Evolutionary conservation across 2,113 vertebrate genomes (phyloP).

Genomic region (Garra rufa): DNA sequence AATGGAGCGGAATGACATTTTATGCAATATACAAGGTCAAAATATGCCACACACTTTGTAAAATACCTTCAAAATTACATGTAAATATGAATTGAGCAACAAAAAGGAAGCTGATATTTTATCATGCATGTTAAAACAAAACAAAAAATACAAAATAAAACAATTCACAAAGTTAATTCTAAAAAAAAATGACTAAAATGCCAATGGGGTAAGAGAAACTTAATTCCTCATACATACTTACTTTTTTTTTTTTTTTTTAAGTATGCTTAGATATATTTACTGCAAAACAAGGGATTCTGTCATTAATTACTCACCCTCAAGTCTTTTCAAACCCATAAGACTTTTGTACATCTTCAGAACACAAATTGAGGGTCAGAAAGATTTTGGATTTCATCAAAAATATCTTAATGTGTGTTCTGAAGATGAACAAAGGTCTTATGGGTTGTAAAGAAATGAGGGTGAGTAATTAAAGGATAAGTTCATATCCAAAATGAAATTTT

Average conservation of each 20-base stretch:
- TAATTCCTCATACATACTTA: neutral
- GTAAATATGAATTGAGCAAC: neutral
- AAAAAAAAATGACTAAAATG: neutral
- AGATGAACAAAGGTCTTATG: too few relatives aligned
- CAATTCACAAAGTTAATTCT: neutral
- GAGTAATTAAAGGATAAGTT: too few relatives aligned
- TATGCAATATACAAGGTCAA: constrained; percentile 15
- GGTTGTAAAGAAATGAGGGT: too few relatives aligned
- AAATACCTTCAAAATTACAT: neutral
- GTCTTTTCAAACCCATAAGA: too few relatives aligned
- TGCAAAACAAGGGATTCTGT: neutral
- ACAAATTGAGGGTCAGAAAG: too few relatives aligned
- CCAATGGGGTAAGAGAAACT: neutral
- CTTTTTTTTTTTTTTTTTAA: too few relatives aligned
- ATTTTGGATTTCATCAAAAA: too few relatives aligned
- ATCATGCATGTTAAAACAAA: neutral
- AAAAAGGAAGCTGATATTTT: neutral
- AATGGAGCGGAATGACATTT: constrained; percentile 10
- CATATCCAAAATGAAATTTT: too few relatives aligned
- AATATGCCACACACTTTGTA: neutral
- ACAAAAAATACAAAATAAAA: too few relatives aligned
- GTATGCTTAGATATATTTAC: neutral
- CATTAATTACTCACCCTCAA: too few relatives aligned
- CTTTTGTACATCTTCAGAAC: too few relatives aligned
- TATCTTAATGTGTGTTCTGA: too few relatives aligned